Conservation (phyloP, 35 echinoderm and acorn worm species). For the Amphiura filiformis region DNA sequence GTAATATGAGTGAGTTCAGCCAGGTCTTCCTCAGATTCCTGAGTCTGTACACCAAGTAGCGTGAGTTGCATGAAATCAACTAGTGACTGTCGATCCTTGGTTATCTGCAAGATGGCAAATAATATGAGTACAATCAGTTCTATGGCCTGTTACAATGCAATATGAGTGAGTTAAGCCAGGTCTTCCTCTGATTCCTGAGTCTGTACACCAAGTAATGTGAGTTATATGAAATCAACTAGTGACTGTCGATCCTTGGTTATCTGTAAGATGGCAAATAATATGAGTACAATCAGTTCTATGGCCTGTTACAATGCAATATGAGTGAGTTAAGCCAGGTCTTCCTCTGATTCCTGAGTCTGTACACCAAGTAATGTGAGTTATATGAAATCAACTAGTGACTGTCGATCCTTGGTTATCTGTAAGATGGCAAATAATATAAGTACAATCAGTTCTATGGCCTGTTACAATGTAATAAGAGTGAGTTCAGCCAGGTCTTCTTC, state of each 20-base stretch:
- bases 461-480: conserved; percentile 28
- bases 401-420: too few species aligned
- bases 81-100: not conserved
- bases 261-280: too few species aligned
- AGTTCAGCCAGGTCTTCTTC: conserved; percentile 35
- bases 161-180: too few species aligned
- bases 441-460: conserved; percentile 47
- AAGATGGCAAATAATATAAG: conserved; percentile 65
- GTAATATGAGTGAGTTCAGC: too few species aligned
- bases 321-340: too few species aligned
- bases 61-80: not conserved
- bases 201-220: conserved; percentile 70
- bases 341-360: conserved; percentile 25
- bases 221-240: conserved; percentile 16
- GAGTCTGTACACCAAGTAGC: not conserved
- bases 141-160: too few species aligned
- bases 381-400: too few species aligned
- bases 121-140: too few species aligned
- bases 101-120: not conserved
- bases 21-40: not conserved
- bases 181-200: not conserved
- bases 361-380: conserved; percentile 60
- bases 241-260: too few species aligned
- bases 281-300: too few species aligned
- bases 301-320: too few species aligned